A percentile compares a stretch with the other conserved stretches of the same genome.
phyloP scores from a whole-genome alignment of 2,888 invertebrate genomes.

The Drosophila monieri region DNA sequence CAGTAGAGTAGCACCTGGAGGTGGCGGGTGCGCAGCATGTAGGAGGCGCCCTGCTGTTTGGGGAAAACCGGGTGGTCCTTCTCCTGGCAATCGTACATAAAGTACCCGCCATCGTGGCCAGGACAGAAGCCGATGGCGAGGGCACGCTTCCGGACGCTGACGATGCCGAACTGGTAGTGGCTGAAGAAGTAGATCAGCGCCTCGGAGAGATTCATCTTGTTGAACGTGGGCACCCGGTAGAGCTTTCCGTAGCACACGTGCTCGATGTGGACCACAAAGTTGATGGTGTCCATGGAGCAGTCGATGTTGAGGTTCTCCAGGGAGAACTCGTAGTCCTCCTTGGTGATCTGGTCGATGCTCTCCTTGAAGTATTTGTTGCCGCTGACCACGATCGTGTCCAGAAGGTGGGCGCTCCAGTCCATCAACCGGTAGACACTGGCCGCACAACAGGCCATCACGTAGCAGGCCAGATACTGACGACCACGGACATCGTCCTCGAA shows the following conservation, averaged over 20 bases:
- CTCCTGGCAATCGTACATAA: conserved; percentile 88
- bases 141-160: conserved; percentile 85
- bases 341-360: conserved; percentile 84
- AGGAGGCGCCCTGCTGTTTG: conserved; percentile 86
- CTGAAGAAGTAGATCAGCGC: conserved; percentile 87
- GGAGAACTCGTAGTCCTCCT: conserved; percentile 86
- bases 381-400: conserved; percentile 87
- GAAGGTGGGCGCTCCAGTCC: conserved; percentile 87
- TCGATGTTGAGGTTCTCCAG: conserved; percentile 86
- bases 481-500: conserved; percentile 86
- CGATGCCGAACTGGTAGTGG: conserved; percentile 85
- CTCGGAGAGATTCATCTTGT: conserved; percentile 87
- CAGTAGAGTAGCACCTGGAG: conserved; percentile 87
- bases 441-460: conserved; percentile 86
- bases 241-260: conserved; percentile 87
- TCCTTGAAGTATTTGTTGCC: conserved; percentile 86
- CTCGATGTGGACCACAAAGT: conserved; percentile 86
- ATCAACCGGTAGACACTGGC: conserved; percentile 86
- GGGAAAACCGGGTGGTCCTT: conserved; percentile 87
- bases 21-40: conserved; percentile 86
- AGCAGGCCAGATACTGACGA: conserved; percentile 87
- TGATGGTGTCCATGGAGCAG: conserved; percentile 86
- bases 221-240: conserved; percentile 82
- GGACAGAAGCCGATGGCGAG: conserved; percentile 85
- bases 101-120: conserved; percentile 85